A percentile compares a stretch with the other conserved stretches of the same genome.
These are phyloP conservation scores for Malurus melanocephalus DNA, from an alignment of 2,113 vertebrate genomes.

Conservation along the genomic window DNA sequence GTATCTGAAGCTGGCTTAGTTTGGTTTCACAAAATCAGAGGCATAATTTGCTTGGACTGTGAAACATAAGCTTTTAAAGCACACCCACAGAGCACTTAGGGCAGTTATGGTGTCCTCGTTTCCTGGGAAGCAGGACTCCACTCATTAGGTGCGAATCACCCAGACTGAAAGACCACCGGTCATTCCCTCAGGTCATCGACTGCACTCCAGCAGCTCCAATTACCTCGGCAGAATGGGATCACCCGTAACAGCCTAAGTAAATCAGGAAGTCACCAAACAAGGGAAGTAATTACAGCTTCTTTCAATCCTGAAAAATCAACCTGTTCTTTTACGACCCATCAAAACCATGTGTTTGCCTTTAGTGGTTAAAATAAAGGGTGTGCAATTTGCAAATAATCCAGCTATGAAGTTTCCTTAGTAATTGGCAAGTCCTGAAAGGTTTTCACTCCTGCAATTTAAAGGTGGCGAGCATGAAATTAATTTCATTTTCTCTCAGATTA, in stretches of 20 bases:
- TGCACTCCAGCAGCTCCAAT: conserved; percentile 45
- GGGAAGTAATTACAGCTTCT: conserved; percentile 65
- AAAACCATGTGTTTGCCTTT: conserved; percentile 65
- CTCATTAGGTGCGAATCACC: conserved; percentile 49
- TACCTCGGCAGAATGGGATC: conserved; percentile 48
- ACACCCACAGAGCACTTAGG: not conserved
- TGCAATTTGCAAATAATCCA: conserved; percentile 64
- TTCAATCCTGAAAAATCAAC: conserved; percentile 58
- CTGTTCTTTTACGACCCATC: conserved; percentile 63
- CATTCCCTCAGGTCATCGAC: conserved; percentile 49
- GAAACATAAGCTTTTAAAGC: conserved; percentile 15
- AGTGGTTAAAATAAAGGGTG: conserved; percentile 58
- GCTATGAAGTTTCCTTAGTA: conserved; percentile 57
- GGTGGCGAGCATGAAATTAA: conserved; percentile 43
- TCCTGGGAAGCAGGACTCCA: not conserved
- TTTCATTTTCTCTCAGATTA: conserved; percentile 53
- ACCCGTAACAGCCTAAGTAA: conserved; percentile 49
- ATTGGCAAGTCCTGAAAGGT: conserved; percentile 57
- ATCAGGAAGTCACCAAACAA: conserved; percentile 64
- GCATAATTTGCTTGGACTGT: not conserved
- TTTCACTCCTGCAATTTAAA: conserved; percentile 41
- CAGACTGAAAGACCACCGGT: conserved; percentile 13
- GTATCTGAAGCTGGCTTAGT: not conserved
- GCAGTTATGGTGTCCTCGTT: not conserved
- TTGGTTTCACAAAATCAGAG: not conserved